Base-by-base conservation (phyloP, 1,140 invertebrate genomes). In the Drosophila elegans region DNA sequence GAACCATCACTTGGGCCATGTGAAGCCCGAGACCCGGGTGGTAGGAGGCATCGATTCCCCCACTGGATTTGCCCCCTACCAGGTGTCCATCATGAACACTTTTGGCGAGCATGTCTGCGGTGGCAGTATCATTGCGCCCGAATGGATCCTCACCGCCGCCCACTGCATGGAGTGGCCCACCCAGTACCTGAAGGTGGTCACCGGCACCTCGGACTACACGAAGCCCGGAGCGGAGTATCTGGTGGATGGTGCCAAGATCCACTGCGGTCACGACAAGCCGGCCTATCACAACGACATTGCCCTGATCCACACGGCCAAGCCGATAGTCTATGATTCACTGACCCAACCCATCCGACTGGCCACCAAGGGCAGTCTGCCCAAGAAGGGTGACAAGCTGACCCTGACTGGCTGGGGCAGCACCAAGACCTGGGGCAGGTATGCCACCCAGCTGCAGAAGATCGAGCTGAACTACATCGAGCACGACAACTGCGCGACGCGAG, bases 381-480 rank as follows among this genome's bases (percentile, higher is more conserved):
- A 66, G 10, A 29, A 39, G 2, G 82, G 78, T 11, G 84, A 85
- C 13, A 90, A 92, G 2, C 90, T 94, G 2, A 76, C 88, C 2
- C 80, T 95, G 2, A 94, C 93, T 0, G 94, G 94, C 2, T 95
- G 94, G 94, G 94, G 94, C 46, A 93, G 92, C 55, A 52, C 46
- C 34, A 79, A 78, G 29, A 63, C 80, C 45, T 91, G 90, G 90
- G 90, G 90, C 0, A 78, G 85, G 36, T 78, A 82, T 44, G 61
- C 61, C 11, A 77, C 91, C 13, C 66, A 82, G 13, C 46, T 93
- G 59, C 91, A 93, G 55, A 80, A 68, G 49, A 83, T 92, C 36
- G 71, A 86, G 0, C 66, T 93, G 34, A 59, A 55, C 4, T 83
- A 63, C 25, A 51, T 93, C 27, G 55, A 51, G 2, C 78, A 74